Base-by-base conservation (phyloP, 1,140 invertebrate species). In the Temnothorax longispinosus region DNA sequence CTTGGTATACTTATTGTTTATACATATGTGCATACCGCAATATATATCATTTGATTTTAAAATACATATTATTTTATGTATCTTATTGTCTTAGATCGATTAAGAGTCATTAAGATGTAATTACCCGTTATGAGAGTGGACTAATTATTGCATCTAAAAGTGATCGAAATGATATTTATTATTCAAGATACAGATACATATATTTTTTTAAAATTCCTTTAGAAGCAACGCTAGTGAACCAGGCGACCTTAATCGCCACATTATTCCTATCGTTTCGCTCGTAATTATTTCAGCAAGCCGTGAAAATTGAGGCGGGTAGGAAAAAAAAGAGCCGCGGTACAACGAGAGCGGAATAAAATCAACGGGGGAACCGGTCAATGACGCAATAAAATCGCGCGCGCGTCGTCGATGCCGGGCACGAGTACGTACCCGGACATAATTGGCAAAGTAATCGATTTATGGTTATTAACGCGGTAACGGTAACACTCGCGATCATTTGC, bases 391-490 rank as follows among this genome's bases (percentile, higher is more conserved):
- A 78, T 74, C 41, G 56, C 85, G 58, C 64, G 35, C 47, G 18
- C 32, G 10, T 54, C 27, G 32, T 21, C 35, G 69, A 76, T 56
- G 71, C 44, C 38, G 32, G 15, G 21, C 18, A 15, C 71, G 56
- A 54, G 41, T 65, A 35, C 18, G n/a, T 32, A 41, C n/a, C 58
- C 58, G 44, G 82, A 69, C 86, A 85, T 87, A 87, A 89, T 90
- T 76, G 77, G 77, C 72, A 58, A 69, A 64, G 86, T 89, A 90
- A 90, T 87, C 88, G 81, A 89, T 90, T 90, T 90, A 89, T 82
- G 58, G 74, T 47, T 87, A 78, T 90, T 84, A 89, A 90, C 72
- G 65, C 81, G 35, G 71, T 89, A 89, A 69, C 65, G 65, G 21
- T 44, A 52, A 50, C 38, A 62, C 32, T 77, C 47, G 58, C 56